Conservation (phyloP, 2,113 vertebrate genomes). For the Tachysurus fulvidraco region DNA sequence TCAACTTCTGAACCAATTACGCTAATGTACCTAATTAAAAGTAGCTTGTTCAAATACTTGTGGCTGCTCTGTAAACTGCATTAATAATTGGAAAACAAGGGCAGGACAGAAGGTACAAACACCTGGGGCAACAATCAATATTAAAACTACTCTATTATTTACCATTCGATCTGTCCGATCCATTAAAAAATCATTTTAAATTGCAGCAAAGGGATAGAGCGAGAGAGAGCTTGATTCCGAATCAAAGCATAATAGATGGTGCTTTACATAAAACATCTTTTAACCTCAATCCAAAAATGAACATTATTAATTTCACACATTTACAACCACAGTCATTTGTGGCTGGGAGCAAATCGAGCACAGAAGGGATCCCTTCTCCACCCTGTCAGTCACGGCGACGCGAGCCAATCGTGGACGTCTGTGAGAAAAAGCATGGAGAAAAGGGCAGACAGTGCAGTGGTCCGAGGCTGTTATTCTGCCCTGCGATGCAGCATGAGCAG, state of each 20-base stretch:
- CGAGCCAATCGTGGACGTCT: neutral
- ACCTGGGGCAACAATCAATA: conserved; percentile 47
- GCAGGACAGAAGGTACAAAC: conserved; percentile 23
- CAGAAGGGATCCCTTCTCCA: too few species aligned
- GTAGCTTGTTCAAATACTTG: conserved; percentile 49
- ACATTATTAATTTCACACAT: neutral
- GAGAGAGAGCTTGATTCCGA: neutral
- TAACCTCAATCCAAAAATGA: neutral
- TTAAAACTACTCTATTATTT: conserved; percentile 22
- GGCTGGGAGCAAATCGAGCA: neutral
- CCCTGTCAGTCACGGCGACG: neutral
- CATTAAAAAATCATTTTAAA: conserved; percentile 26
- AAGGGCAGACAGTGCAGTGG: neutral
- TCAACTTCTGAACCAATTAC: conserved; percentile 44
- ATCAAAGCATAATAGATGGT: neutral
- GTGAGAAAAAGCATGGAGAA: neutral
- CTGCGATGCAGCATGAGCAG: neutral
- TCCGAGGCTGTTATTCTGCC: neutral
- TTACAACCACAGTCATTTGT: neutral
- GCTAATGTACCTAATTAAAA: conserved; percentile 51
- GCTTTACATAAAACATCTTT: neutral
- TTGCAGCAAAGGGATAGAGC: conserved; percentile 8
- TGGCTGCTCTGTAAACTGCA: conserved; percentile 45
- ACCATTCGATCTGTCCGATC: neutral
- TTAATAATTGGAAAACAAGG: conserved; percentile 52